Base-by-base conservation (phyloP, 2,888 invertebrate genomes). In the Gisinianus flammeolus region DNA sequence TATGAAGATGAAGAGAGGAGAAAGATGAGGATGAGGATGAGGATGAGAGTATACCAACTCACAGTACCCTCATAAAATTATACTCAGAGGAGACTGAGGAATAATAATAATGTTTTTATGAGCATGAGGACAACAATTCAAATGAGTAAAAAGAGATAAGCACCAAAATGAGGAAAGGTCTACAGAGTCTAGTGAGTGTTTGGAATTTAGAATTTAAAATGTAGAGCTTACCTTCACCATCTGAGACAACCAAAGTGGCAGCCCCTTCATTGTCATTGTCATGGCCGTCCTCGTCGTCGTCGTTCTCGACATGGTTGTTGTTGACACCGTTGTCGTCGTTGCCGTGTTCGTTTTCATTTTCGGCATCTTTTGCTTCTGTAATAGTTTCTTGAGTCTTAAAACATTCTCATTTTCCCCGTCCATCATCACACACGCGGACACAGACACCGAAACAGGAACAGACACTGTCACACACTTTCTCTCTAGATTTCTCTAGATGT, bases 91-190 rank as follows among this genome's bases (percentile, higher is more conserved):
- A 73, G 73, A 26, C 56, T 26, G 33, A 31, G 35, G 62, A 73
- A 62, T 62, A 73, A 73, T 62, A 62, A 70, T 52, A 52, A 73
- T 58, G 73, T 44, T 73, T 73, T 73, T 73, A 73, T 73, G 58
- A 70, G 70, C 52, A 70, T 52, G 70, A 70, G 64, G 62, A 73
- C 73, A 73, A 73, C 73, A 73, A 73, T 73, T 19, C 35, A 35
- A 73, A 62, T 73, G 62, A 73, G 73, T 6, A 2, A 8, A 26
- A 28, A 62, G 0, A 73, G 62, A 73, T 73, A 73, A 73, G 64
- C 6, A 73, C 12, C 22, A 31, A 68, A 58, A 26, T 10, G 58
- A 26, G 6, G 2, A 10, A 64, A 1, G 22, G n/a, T n/a, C n/a
- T n/a, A n/a, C n/a, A n/a, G n/a, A n/a, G n/a, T n/a, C n/a, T n/a